Conservation (phyloP, 92 coral and sea anemone species). For the Phymanthus crucifer region DNA sequence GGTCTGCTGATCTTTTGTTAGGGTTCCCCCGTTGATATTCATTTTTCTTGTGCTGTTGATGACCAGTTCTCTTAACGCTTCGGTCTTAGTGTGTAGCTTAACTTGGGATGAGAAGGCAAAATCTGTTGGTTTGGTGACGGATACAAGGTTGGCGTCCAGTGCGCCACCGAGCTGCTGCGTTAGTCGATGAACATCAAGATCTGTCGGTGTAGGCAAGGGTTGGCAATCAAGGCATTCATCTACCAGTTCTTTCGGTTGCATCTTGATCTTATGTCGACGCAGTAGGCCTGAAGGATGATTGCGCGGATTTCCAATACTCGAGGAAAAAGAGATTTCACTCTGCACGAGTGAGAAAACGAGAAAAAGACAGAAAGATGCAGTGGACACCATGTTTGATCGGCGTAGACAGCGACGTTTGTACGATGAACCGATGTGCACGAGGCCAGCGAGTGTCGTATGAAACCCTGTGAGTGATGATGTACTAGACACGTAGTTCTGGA, state of each 20-base stretch:
- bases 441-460: not conserved
- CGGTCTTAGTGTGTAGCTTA: not conserved
- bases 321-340: not conserved
- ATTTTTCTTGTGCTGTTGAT: slow-evolving; percentile 6
- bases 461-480: not conserved
- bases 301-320: not conserved
- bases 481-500: slow-evolving; percentile 22
- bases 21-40: slow-evolving; percentile 2
- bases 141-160: slow-evolving; percentile 14
- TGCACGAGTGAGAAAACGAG: not conserved
- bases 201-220: slow-evolving; percentile 23
- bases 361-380: not conserved
- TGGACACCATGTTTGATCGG: not conserved
- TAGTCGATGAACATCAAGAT: slow-evolving; percentile 11
- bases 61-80: slow-evolving; percentile 2
- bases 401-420: not conserved
- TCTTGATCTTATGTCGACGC: slow-evolving; percentile 8
- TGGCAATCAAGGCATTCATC: slow-evolving; percentile 42
- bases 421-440: not conserved
- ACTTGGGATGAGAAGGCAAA: not conserved
- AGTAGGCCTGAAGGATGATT: slow-evolving; percentile 18
- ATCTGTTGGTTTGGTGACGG: slow-evolving; percentile 25
- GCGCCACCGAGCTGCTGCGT: slow-evolving; percentile 18
- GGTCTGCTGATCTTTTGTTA: slow-evolving; percentile 32
- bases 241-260: slow-evolving; percentile 36